Conservation (phyloP, 2,797 vertebrate genomes). For the Hydrophis major region DNA sequence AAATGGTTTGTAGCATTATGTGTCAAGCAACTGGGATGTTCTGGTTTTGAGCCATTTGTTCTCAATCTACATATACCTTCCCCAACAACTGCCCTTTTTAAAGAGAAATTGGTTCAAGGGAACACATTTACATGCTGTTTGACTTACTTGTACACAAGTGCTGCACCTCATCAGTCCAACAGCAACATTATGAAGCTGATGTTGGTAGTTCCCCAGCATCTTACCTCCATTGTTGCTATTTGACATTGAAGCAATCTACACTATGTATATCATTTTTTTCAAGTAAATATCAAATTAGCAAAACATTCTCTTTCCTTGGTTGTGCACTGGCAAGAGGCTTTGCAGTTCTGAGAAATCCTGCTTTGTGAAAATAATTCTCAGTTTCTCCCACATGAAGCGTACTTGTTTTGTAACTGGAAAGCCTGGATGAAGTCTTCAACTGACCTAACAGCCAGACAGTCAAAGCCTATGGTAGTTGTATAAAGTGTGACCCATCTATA, state of each 20-base stretch:
- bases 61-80: neutral
- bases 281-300: neutral
- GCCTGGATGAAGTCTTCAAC: neutral
- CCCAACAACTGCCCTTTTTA: neutral
- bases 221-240: neutral
- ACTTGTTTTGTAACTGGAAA: neutral
- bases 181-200: neutral
- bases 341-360: neutral
- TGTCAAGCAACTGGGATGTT: neutral
- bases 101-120: neutral
- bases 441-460: neutral
- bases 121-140: neutral
- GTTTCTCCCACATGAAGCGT: neutral
- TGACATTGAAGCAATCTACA: neutral
- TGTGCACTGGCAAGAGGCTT: neutral
- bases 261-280: neutral
- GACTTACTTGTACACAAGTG: neutral
- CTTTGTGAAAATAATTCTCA: neutral
- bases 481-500: neutral
- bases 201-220: neutral
- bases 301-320: neutral
- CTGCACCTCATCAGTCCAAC: neutral
- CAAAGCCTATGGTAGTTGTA: neutral
- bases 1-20: neutral
- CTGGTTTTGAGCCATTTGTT: neutral